Base-by-base conservation (phyloP, 2,888 invertebrate species). In the Dryadula phaetusa region DNA sequence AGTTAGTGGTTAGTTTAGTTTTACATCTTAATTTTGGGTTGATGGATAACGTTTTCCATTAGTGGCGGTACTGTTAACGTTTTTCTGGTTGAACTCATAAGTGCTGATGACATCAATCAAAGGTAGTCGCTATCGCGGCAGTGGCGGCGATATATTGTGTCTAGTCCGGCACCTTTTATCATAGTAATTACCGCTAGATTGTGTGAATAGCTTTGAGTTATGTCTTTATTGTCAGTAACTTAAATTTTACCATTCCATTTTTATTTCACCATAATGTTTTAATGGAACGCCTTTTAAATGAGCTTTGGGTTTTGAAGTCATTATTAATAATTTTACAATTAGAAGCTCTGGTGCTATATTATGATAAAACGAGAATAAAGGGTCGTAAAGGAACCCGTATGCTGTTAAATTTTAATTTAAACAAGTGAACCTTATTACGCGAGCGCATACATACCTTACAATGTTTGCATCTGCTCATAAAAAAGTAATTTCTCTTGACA, bases 41-140 rank as follows among this genome's bases (percentile, higher is more conserved):
- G 86, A 88, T 85, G 83, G 82, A 88, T 88, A 82, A 86, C 84
- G 81, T 81, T 80, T 79, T 83, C 88, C 87, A 90, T 89, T 90
- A 89, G 82, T 78, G 83, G 76, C 76, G 78, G 82, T 82, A 84
- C 82, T 87, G 86, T 89, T 86, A 87, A 88, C 87, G 86, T 83
- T 75, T 71, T 68, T 81, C 80, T 84, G 85, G 84, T 79, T 76
- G 77, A 76, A 77, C 78, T 80, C 77, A 72, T 85, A 85, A 88
- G 86, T 86, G 86, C 83, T 83, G 81, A 81, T 84, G 83, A 81
- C 83, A 88, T 88, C 87, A 85, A 87, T 90, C 88, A 87, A 81
- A 69, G 70, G 69, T 65, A 69, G 46, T 76, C 78, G 76, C 83
- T 89, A 88, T 88, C 87, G 79, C 72, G 79, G 79, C 81, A 82